Evolutionary conservation across 2,113 vertebrate genomes (phyloP), one percentile per base, ranked within the genome.

Genomic region (Syrmaticus mikado): DNA sequence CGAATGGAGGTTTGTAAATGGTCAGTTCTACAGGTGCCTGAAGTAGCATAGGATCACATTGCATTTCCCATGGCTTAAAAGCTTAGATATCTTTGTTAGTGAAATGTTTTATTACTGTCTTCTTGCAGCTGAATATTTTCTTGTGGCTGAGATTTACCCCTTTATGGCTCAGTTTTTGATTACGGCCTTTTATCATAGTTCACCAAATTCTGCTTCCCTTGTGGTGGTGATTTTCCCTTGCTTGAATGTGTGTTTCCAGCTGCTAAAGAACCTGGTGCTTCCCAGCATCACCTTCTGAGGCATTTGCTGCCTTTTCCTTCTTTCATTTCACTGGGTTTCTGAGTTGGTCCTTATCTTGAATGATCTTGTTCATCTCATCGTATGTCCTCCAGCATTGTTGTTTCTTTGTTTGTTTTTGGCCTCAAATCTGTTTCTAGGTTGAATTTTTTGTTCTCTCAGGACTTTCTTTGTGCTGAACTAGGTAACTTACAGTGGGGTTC

Each of bases 351-450:
- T n/a, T 70, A 34, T n/a, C 17, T 65, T 48, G 22, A 53, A n/a
- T 61, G 48, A n/a, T 16, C 27, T 55, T 20, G n/a, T 50, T 30
- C 40, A 30, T 50, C 3, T 6, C 3, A 5, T 14, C 2, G 1
- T 2, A 0, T 7, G 8, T 25, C 16, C 22, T 65, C 43, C 17
- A 6, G 30, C 13, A 25, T 17, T 43, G 15, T 16, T 43, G 41
- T 17, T 43, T 16, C 13, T 41, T 41, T 41, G 13, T 41, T 41
- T 41, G 41, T 41, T 43, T 15, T 43, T 43, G 41, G n/a, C 52
- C 38, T 74, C 28, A 14, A 28, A 14, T 74, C 50, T 40, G 16
- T 2, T 15, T 77, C n/a, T 55, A 34, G 12, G 8, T 61, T 46
- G 45, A 64, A n/a, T 57, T 20, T 52, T 38, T 5, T 52, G 5